A percentile compares a stretch with the other conserved stretches of the same genome.
Evolutionary conservation across 2,888 invertebrate genomes (phyloP).

Genomic region (Vesta saturnalis): DNA sequence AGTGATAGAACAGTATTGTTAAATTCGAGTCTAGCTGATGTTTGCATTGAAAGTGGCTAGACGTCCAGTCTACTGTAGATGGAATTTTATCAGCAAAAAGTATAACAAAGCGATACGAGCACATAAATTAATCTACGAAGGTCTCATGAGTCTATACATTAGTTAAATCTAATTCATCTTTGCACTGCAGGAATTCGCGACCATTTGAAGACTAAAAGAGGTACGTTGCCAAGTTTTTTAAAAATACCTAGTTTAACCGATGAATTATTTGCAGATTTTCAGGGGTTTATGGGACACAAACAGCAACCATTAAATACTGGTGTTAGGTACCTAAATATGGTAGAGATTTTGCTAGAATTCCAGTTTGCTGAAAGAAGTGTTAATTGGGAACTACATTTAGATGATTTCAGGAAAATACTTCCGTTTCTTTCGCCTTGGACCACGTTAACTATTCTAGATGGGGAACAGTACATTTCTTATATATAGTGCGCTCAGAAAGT

Average conservation of each 20-base stretch:
- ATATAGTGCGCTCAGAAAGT: too few relatives aligned
- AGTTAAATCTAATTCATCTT: constrained; percentile 16
- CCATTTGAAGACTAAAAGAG: not conserved
- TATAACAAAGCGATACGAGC: too few relatives aligned
- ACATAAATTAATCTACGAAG: constrained; percentile 41
- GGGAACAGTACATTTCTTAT: constrained; percentile 4
- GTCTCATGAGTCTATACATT: constrained; percentile 30
- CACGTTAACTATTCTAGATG: constrained; percentile 7
- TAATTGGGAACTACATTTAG: constrained; percentile 32
- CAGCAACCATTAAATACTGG: constrained; percentile 6
- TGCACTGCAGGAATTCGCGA: not conserved
- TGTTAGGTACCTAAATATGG: not conserved
- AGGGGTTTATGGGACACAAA: constrained; percentile 13
- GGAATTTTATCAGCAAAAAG: too few relatives aligned
- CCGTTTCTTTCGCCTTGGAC: constrained; percentile 27
- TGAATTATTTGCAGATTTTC: constrained; percentile 18
- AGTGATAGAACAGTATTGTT: constrained; percentile 39
- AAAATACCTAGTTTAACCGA: constrained; percentile 4
- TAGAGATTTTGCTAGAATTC: constrained; percentile 34
- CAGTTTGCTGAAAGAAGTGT: constrained; percentile 28
- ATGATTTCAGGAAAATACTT: constrained; percentile 33
- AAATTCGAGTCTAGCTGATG: constrained; percentile 25
- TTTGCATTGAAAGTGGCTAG: constrained; percentile 41
- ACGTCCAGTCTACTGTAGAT: constrained; percentile 31
- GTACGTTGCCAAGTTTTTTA: not conserved